Evolutionary conservation across 2,888 invertebrate genomes (phyloP), one percentile per base, ranked within the genome.

Genomic region (Oscheius sp.): DNA sequence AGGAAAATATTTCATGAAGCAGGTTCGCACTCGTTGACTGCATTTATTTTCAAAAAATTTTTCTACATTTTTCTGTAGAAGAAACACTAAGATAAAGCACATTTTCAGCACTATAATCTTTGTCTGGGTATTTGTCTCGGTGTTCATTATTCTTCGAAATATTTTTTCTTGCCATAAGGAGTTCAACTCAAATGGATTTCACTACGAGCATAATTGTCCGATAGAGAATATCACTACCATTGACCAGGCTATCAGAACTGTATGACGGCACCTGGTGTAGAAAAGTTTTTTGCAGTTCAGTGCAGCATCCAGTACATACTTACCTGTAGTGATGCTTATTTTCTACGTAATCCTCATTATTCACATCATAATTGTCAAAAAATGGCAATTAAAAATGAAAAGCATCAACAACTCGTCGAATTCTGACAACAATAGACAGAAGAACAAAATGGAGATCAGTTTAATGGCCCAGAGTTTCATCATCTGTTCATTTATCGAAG

Each of bases 191-290:
- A 54, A 54, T 33, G 54, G 54, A 32, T 54, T 54, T 36, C 36
- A 54, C 20, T 54, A 54, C 22, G 20, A 54, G n/a, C 54, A 54
- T 54, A 36, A 9, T 33, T 54, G 54, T 33, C 54, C 54, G 5
- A n/a, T 32, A 20, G 33, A 54, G n/a, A 17, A 54, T 4, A 33
- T 54, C n/a, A 14, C 30, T 4, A 20, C 22, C 2, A n/a, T 33
- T 54, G 54, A 36, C 32, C n/a, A n/a, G 32, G 17, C 17, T 28
- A 17, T 22, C 2, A 54, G 32, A 33, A 32, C 17, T 32, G 54
- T 54, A n/a, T n/a, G n/a, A n/a, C n/a, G n/a, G n/a, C n/a, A n/a
- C n/a, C n/a, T n/a, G n/a, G n/a, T n/a, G n/a, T n/a, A n/a, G n/a
- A n/a, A n/a, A n/a, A n/a, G n/a, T n/a, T n/a, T n/a, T 51, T 20